Base-by-base conservation (phyloP, 2,113 vertebrate genomes). In the Cacatua alba region DNA sequence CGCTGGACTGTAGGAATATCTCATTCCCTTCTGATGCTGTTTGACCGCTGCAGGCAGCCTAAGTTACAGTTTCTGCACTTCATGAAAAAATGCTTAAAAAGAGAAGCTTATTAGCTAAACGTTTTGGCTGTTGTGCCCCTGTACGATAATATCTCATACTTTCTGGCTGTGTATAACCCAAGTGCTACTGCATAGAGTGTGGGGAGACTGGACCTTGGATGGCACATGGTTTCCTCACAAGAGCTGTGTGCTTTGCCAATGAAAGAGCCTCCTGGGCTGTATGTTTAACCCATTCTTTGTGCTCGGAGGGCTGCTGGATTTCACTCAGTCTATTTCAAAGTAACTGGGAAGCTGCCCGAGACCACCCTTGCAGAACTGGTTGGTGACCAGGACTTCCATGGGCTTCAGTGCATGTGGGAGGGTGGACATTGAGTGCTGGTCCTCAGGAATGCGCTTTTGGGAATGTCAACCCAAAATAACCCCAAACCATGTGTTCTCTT, bases 81-180 rank as follows among this genome's bases (percentile, higher is more conserved):
- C 12, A 25, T 17, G 10, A 79, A 64, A 87, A 24, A 57, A 68
- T 68, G 69, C 86, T 68, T 90, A 13, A 39, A 53, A 57, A 39
- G 8, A 37, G 14, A 59, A 68, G 82, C 41, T 69, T 57, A 48
- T 46, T 62, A 69, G 57, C 48, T 57, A 53, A 88, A 83, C 3
- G 2, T 51, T 89, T 57, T 74, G 62, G 63, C 63, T 91, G 74
- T 67, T 79, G n/a, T 65, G 37, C 44, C 31, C 16, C 49, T 84
- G 19, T 49, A 28, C 81, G 12, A 0, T 84, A 80, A 8, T 35
- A 55, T 39, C 70, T 96, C 62, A 5, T 29, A 31, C 17, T 44
- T 93, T 71, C 35, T 92, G 88, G 69, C 77, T 91, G 19, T 46
- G 53, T 68, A 16, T 95, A 85, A 94, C 77, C n/a, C 52, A n/a